phyloP scores from a whole-genome alignment of 1,140 invertebrate species.

The Heliconius nattereri region DNA sequence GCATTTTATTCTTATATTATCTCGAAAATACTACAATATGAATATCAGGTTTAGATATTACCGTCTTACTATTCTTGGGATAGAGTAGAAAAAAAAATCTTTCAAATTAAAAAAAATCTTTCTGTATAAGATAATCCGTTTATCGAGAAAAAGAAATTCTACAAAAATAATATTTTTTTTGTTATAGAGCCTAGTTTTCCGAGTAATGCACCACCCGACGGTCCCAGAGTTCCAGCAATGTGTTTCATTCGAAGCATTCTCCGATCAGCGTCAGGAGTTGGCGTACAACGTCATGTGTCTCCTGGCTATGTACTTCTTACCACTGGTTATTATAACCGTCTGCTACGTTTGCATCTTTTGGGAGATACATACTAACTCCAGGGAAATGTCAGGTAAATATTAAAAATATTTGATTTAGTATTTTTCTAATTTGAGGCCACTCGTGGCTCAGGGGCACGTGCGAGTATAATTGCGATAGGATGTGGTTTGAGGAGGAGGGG shows the following conservation, averaged over 20 bases:
- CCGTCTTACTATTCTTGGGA: too few relatives aligned
- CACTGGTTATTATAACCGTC: conserved; percentile 62
- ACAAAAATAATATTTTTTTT: conserved; percentile 12
- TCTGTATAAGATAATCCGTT: too few relatives aligned
- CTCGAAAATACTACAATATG: too few relatives aligned
- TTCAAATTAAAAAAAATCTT: too few relatives aligned
- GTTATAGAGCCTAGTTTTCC: conserved; percentile 89
- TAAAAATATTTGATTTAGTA: not conserved
- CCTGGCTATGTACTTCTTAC: conserved; percentile 65
- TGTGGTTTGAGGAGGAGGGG: too few relatives aligned
- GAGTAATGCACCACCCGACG: conserved; percentile 85
- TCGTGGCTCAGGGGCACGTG: too few relatives aligned
- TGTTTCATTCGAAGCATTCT: conserved; percentile 88
- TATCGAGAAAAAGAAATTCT: too few relatives aligned
- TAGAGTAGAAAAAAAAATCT: too few relatives aligned
- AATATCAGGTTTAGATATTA: too few relatives aligned
- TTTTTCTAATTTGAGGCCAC: too few relatives aligned
- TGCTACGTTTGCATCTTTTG: conserved; percentile 69
- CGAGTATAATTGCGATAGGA: too few relatives aligned
- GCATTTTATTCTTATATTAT: too few relatives aligned
- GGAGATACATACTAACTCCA: conserved; percentile 64
- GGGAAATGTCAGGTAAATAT: conserved; percentile 58
- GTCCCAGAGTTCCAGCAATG: conserved; percentile 87
- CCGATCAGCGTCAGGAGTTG: conserved; percentile 83
- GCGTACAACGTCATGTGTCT: conserved; percentile 87